Evolutionary conservation across 2,797 vertebrate species (phyloP).

Genomic region (Percopsis omiscomaycus): DNA sequence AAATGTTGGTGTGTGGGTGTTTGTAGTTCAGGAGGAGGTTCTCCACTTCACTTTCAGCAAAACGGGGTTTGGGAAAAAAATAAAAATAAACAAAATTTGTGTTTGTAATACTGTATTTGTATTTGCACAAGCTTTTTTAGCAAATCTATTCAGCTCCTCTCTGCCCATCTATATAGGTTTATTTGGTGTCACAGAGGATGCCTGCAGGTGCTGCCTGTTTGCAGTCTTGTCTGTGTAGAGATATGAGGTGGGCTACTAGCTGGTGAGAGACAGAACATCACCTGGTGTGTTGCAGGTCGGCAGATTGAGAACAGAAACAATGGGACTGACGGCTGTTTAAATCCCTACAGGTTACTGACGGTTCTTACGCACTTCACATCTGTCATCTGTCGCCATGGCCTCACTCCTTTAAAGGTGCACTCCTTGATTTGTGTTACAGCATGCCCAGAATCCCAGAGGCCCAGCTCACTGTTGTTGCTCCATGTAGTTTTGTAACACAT

Average conservation of each 20-base stretch:
- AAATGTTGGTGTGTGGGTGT: conserved; percentile 58
- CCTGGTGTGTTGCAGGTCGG: not conserved
- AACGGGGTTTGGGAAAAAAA: conserved; percentile 2
- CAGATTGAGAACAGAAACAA: conserved; percentile 8
- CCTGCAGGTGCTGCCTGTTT: conserved; percentile 23
- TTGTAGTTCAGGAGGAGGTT: conserved; percentile 39
- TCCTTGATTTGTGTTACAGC: no score
- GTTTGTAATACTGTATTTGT: conserved; percentile 30
- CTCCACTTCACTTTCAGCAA: conserved; percentile 20
- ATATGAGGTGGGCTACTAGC: conserved; percentile 33
- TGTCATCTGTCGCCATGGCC: conserved; percentile 20
- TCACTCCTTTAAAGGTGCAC: no score
- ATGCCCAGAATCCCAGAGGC: no score
- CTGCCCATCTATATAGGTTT: no score
- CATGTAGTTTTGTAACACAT: no score
- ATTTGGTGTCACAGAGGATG: conserved; percentile 32
- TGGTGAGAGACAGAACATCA: conserved; percentile 21
- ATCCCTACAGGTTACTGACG: conserved; percentile 10
- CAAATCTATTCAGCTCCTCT: conserved; percentile 36
- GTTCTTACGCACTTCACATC: conserved; percentile 25
- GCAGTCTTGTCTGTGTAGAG: not conserved
- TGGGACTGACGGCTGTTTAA: conserved; percentile 18
- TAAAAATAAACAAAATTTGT: not conserved
- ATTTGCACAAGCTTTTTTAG: conserved; percentile 36
- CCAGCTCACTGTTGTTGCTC: no score